These are phyloP conservation scores for Dendrocincla tyrannina DNA, from an alignment of 2,797 vertebrate genomes.

Conservation along the genomic window DNA sequence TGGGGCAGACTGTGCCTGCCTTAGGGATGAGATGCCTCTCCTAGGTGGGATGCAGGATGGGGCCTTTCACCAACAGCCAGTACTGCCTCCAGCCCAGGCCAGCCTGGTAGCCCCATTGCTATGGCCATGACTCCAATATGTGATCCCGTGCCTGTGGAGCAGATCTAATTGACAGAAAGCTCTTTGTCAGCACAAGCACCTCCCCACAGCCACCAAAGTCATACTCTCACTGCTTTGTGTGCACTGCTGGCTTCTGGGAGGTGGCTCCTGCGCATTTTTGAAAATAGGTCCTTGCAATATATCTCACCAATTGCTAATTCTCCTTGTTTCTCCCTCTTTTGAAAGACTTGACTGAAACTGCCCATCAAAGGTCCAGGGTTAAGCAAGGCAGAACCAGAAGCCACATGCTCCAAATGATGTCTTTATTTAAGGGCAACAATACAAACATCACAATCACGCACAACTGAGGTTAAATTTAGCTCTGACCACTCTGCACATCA, in stretches of 20 bases:
- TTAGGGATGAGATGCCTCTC: background rate
- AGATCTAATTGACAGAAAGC: background rate
- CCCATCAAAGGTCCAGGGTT: background rate
- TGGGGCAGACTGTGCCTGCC: background rate
- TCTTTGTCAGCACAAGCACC: background rate
- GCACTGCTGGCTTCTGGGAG: background rate
- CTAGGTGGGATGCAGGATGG: background rate
- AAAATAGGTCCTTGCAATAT: background rate
- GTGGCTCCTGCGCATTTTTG: background rate
- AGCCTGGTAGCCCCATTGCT: background rate
- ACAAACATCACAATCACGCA: background rate
- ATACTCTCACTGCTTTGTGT: background rate
- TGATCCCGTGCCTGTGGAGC: background rate
- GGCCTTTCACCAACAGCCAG: background rate
- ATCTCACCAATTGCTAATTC: background rate
- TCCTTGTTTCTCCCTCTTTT: background rate
- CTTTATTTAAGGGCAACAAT: background rate
- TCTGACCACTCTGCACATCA: background rate
- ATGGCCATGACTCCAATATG: background rate
- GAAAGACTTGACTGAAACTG: background rate
- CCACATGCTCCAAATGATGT: background rate
- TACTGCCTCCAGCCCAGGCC: background rate
- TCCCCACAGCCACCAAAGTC: background rate
- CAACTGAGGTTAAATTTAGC: slow-evolving; percentile 41
- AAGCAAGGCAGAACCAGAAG: background rate